Conservation (phyloP, 2,888 invertebrate genomes). For the Hydrotaea cyrtoneurina region DNA sequence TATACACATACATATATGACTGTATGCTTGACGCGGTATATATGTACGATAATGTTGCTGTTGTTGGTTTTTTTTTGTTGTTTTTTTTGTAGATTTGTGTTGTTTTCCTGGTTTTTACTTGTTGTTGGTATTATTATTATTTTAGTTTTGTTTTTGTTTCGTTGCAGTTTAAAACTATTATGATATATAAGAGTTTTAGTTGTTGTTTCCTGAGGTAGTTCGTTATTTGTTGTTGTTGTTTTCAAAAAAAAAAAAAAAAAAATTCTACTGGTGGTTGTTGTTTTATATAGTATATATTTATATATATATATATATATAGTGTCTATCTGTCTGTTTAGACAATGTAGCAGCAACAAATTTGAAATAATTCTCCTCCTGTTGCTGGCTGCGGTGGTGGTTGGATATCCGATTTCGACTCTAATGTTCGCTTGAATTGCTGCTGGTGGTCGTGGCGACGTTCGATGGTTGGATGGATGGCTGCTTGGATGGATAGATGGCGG, state of each 20-base stretch:
- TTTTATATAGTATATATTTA: slow-evolving; percentile 13
- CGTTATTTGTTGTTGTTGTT: slow-evolving; percentile 15
- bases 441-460: not conserved
- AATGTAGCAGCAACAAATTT: not conserved
- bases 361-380: slow-evolving; percentile 4
- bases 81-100: slow-evolving; percentile 32
- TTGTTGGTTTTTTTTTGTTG: no score
- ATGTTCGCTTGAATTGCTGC: not conserved
- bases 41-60: not conserved
- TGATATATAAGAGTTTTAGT: slow-evolving; percentile 29
- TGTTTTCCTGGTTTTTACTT: slow-evolving; percentile 36
- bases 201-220: slow-evolving; percentile 38
- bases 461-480: not conserved
- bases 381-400: not conserved
- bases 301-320: slow-evolving; percentile 11
- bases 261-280: slow-evolving; percentile 57
- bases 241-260: slow-evolving; percentile 19
- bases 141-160: slow-evolving; percentile 21
- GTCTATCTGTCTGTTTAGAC: not conserved
- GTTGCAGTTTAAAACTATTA: slow-evolving; percentile 34
- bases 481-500: not conserved
- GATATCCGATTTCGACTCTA: slow-evolving; percentile 2
- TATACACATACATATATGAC: slow-evolving; percentile 28
- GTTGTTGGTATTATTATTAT: slow-evolving; percentile 18
- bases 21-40: slow-evolving; percentile 15